Percentiles rank a stretch among this genome's conserved stretches.
Evolutionary conservation across 2,113 vertebrate species (phyloP).

Genomic region (Triplophysa rosa): DNA sequence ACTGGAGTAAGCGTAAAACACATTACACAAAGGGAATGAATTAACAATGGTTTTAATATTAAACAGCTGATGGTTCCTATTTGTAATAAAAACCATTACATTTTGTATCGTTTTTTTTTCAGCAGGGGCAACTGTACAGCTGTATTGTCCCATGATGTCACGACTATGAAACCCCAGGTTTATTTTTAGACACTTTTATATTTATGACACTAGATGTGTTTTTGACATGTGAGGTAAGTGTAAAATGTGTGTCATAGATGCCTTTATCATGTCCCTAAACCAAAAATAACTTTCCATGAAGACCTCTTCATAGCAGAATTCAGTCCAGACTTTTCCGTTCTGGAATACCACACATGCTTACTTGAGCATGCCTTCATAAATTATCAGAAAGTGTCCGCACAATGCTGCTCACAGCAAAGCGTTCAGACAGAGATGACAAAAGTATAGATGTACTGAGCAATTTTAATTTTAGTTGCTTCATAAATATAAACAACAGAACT

Average conservation of each 20-base stretch:
- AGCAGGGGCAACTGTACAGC: too few relatives aligned
- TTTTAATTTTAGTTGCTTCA: conserved; percentile 70
- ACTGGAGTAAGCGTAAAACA: too few relatives aligned
- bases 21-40: too few relatives aligned
- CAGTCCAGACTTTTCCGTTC: not conserved
- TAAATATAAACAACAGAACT: conserved; percentile 65
- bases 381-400: too few relatives aligned
- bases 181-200: not conserved
- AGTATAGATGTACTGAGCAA: conserved; percentile 21
- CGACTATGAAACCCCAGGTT: not conserved
- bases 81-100: too few relatives aligned
- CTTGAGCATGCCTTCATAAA: not conserved
- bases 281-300: conserved; percentile 7
- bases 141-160: too few relatives aligned
- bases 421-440: not conserved
- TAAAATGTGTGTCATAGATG: not conserved
- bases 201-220: not conserved
- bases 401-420: not conserved
- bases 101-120: too few relatives aligned
- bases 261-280: conserved; percentile 4
- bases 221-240: not conserved
- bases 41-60: too few relatives aligned
- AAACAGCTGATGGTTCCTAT: too few relatives aligned
- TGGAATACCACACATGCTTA: not conserved
- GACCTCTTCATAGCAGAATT: conserved; percentile 12